Evolutionary conservation across 2,113 vertebrate species (phyloP), one percentile per base, ranked within the genome.

Genomic region (Neotragus pygmaeus): DNA sequence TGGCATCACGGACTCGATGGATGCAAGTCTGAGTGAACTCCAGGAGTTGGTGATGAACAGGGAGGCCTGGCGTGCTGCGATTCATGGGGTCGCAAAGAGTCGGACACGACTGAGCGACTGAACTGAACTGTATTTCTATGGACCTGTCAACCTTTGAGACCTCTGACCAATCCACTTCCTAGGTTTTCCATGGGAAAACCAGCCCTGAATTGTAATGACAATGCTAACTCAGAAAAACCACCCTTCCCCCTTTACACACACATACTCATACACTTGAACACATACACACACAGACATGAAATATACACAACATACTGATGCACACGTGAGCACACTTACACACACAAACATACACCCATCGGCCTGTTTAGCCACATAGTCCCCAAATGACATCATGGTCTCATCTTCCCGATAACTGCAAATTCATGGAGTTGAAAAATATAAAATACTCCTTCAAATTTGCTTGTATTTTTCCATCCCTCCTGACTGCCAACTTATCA

Each of bases 71-170:
- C 0, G 1, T 70, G n/a, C 2, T 39, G 66, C 66, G 39, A 19
- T 36, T 19, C n/a, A 70, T 70, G 66, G 66, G 66, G 66, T 70
- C 0, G 1, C 4, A 36, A 16, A 17, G 7, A 23, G 5, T 70
- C n/a, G 23, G n/a, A 6, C 66, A 70, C 1, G 0, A 70, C n/a
- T 70, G 2, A 70, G 66, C 10, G 0, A 70, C n/a, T 70, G n/a
- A 39, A 70, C n/a, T 23, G 19, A 70, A 12, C n/a, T 39, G 66
- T 23, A 51, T 82, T 27, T 36, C 15, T 57, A 3, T 27, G 60
- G 23, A 77, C 2, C 36, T 70, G 80, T 93, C 49, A 78, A 66
- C 14, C 28, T 82, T 43, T 64, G 16, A 25, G 78, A 73, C 57
- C 43, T 85, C 47, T 83, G 28, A 66, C 23, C 64, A 96, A 77